phyloP scores from a whole-genome alignment of 2,113 vertebrate genomes.

The Tachysurus fulvidraco region DNA sequence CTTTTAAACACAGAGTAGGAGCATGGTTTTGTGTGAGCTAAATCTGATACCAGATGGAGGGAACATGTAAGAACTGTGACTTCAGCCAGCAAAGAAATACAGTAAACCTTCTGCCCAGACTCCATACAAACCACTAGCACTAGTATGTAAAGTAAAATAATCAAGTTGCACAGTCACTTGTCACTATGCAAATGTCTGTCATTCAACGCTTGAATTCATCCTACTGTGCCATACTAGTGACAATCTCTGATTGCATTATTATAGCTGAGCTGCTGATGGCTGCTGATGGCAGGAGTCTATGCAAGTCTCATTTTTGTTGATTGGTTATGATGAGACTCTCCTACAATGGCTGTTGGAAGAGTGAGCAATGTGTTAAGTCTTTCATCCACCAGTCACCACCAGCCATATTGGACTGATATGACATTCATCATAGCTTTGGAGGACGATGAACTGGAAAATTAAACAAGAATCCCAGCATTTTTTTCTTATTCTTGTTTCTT shows the following conservation, averaged over 20 bases:
- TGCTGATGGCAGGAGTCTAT: conserved; percentile 19
- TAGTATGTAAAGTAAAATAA: conserved; percentile 1
- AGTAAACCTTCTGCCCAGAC: neutral
- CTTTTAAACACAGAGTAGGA: conserved; percentile 5
- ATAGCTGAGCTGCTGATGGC: conserved; percentile 27
- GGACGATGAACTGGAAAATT: neutral
- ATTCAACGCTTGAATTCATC: conserved; percentile 15
- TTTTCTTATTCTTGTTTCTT: neutral
- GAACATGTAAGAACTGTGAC: neutral
- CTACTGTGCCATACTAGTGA: conserved; percentile 6
- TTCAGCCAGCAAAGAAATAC: neutral
- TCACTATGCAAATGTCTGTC: conserved; percentile 27
- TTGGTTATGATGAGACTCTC: conserved; percentile 33
- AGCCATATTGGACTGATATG: conserved; percentile 5
- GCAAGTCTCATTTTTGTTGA: conserved; percentile 19
- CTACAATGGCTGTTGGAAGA: neutral
- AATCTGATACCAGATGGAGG: neutral
- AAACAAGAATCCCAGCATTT: neutral
- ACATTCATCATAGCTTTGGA: conserved; percentile 25
- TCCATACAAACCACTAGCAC: neutral
- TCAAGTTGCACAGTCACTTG: conserved; percentile 38
- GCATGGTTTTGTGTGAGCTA: neutral
- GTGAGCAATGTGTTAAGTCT: conserved; percentile 26
- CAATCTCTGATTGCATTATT: conserved; percentile 39
- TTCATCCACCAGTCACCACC: conserved; percentile 35